Base-by-base conservation (phyloP, 2,888 invertebrate genomes). In the Noctua janthina region DNA sequence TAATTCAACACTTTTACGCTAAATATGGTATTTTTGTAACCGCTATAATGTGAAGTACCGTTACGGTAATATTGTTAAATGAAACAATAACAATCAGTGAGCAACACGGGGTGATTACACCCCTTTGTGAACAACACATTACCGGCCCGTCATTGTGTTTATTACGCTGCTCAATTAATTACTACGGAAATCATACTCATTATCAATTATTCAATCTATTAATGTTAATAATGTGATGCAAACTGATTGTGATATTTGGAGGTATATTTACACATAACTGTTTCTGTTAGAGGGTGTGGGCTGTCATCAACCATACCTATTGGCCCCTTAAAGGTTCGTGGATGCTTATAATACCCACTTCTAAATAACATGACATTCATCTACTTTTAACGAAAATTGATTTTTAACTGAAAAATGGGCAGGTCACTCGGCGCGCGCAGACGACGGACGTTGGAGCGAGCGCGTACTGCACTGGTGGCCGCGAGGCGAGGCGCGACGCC, bases 131-230 rank as follows among this genome's bases (percentile, higher is more conserved):
- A 51, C 54, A 20, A 35, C 62, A 23, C 46, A 39, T 49, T 51
- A 77, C 35, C 62, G 70, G 62, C 62, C 56, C 23, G 17, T 35
- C 68, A 29, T 15, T 20, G 64, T n/a, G 51, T 23, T 69, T 67
- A 64, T 76, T 67, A 84, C 39, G 8, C 51, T 68, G 23, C n/a
- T 59, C 56, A 59, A 74, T 80, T 64, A 79, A 66, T 74, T 67
- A n/a, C 8, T 2, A 23, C n/a, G n/a, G n/a, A 43, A 51, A 68
- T 59, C 59, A 23, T 69, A 29, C 20, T 49, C 35, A 66, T 75
- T 1, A n/a, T 62, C 35, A 74, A 51, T 64, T 20, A 51, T 62
- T 23, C 15, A 74, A 23, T 66, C 17, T 51, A 43, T 43, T 51
- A 7, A 49, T 35, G 54, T 59, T 46, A 76, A 46, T 74, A 49